Evolutionary conservation across 2,113 vertebrate species (phyloP), one percentile per base, ranked within the genome.

Genomic region (Dasyurus viverrinus): DNA sequence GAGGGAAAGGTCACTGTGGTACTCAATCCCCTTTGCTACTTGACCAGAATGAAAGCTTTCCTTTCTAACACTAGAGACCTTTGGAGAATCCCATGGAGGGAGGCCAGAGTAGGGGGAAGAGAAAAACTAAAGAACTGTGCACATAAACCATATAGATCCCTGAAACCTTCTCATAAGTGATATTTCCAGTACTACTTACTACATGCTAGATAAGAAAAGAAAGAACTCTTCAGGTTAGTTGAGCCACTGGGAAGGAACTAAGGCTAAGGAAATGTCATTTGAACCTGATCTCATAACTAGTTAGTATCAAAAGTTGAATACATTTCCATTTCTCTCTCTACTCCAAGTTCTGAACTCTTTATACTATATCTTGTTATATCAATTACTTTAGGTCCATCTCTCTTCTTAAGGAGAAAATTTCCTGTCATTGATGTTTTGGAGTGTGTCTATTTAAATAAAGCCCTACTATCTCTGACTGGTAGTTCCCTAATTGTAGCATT

Each of bases 1-100:
- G 16, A 96, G 84, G n/a, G 60, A 95, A 36, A 6, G 22, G 92
- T 92, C 97, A 50, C 10, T 84, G 25, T 84, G 25, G 26, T 76
- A 92, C 36, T 5, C 0, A 7, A 10, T 42, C 1, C 84, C 53
- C 84, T 92, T 94, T 54, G 84, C 54, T 92, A 53, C 12, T 94
- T 47, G 90, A 90, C 24, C 89, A 55, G 1, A 26, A 84, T 84
- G 68, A 84, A 84, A 42, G 19, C 5, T 84, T 84, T 84, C n/a
- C 36, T 84, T 84, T 84, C 19, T 7, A 84, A 42, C 7, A 2
- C 16, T 84, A 8, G 36, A 84, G n/a, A 84, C 19, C 7, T 42
- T 84, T 84, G 68, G 68, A 42, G 36, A 42, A 84, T 84, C 6
- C 19, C 68, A 84, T 8, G n/a, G 19, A n/a, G 36, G 36, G 36